Evolutionary conservation across 2,888 invertebrate species (phyloP), one percentile per base, ranked within the genome.

Genomic region (Aphelenchoides bicaudatus): DNA sequence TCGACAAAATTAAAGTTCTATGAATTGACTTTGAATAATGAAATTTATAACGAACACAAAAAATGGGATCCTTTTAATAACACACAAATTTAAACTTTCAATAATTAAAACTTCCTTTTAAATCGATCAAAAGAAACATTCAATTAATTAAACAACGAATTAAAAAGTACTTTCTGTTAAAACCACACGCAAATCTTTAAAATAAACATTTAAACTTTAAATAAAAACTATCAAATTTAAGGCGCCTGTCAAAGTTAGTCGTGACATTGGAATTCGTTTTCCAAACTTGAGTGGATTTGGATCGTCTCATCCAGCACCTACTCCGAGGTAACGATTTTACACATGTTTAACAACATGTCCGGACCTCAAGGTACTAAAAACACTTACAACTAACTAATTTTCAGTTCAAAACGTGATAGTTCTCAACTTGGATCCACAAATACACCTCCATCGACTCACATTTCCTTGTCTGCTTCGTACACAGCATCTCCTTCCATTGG

Each of bases 181-280:
- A n/a, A n/a, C n/a, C n/a, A n/a, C n/a, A n/a, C n/a, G n/a, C n/a
- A n/a, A n/a, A n/a, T 34, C 13, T 16, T 13, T 16, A 34, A 16
- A 16, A 34, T 34, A 13, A 16, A 16, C 34, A 13, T 34, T 16
- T 13, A 34, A 34, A 34, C 16, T 16, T 34, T 16, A 13, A 34
- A 34, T 13, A 34, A 34, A 34, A 16, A 56, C 10, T 19, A 13
- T 8, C 23, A 16, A 55, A 58, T 65, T 67, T 38, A 50, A 68
- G 69, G 67, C 58, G 6, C 68, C 68, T 8, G 63, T 65, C 27
- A 68, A 68, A 47, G 50, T 66, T 55, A 49, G 59, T 10, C 63
- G 62, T 16, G 65, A 67, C 43, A 68, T 68, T 46, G 69, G 69
- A 1, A 61, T 68, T 25, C 63, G 69, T 23, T 68, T 68, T 43